Conservation (phyloP, 2,888 invertebrate genomes). For the Agapostemon virescens region DNA sequence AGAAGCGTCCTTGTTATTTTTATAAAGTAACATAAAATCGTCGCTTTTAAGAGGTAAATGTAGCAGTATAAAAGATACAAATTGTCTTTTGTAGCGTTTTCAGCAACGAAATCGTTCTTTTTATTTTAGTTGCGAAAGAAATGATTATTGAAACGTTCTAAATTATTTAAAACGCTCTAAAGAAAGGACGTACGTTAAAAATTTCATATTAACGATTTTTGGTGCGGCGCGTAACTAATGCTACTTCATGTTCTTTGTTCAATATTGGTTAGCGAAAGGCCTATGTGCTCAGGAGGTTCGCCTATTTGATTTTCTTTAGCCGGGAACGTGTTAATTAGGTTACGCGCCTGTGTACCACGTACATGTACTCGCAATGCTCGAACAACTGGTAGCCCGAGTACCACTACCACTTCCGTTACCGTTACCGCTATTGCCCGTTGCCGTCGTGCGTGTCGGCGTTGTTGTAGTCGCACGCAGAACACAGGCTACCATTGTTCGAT, state of each 20-base stretch:
- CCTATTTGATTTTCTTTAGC: constrained; percentile 4
- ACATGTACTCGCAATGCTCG: not conserved
- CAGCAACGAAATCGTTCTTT: no score
- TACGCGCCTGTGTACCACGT: not conserved
- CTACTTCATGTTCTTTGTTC: not conserved
- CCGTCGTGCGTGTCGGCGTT: not conserved
- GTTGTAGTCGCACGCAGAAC: not conserved
- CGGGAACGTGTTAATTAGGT: constrained; percentile 1
- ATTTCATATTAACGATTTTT: no score
- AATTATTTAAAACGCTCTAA: no score
- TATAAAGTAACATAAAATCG: no score
- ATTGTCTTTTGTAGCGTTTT: no score
- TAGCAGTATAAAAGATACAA: no score
- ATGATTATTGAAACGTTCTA: no score
- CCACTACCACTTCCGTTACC: constrained; percentile 2
- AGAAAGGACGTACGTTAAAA: no score
- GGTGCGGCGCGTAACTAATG: not conserved
- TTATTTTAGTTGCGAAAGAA: no score
- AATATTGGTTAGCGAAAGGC: not conserved
- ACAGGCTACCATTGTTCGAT: not conserved
- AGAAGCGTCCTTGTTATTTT: no score
- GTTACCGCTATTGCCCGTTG: not conserved
- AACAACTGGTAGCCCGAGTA: not conserved
- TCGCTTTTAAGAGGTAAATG: no score
- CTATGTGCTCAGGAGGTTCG: not conserved